phyloP scores from a whole-genome alignment of 64 coral and sea anemone species.

The Platygyra sinensis region DNA sequence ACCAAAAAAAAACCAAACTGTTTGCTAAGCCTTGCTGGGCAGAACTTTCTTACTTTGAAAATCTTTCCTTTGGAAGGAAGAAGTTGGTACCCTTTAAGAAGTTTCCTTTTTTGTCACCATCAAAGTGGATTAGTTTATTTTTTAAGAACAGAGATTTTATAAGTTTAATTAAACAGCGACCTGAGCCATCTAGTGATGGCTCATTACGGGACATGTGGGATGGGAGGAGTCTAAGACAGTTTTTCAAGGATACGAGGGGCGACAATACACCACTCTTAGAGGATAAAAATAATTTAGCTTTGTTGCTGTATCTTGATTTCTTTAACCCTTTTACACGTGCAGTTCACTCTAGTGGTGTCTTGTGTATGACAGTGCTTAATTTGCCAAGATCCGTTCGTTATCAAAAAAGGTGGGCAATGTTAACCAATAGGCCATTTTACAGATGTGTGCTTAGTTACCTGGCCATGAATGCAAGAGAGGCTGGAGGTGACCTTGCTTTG shows the following conservation, averaged over 20 bases:
- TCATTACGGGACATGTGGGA: conserved; percentile 13
- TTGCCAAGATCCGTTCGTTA: conserved; percentile 35
- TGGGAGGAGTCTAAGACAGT: background rate
- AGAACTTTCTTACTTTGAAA: background rate
- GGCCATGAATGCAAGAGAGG: too few species aligned
- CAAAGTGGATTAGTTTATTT: conserved; percentile 5
- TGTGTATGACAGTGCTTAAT: conserved; percentile 57
- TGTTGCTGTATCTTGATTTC: conserved; percentile 51
- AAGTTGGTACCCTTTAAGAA: conserved; percentile 16
- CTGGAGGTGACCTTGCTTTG: too few species aligned
- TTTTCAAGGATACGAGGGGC: background rate
- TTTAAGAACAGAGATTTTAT: background rate
- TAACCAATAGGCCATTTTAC: too few species aligned
- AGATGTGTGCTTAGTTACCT: too few species aligned
- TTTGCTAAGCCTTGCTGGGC: background rate
- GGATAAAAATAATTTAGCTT: conserved; percentile 36
- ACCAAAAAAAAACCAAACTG: background rate
- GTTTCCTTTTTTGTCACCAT: conserved; percentile 17
- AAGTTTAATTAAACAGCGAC: background rate
- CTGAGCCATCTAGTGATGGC: conserved; percentile 7
- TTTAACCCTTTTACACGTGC: conserved; percentile 37
- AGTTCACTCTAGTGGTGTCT: conserved; percentile 43
- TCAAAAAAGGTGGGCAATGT: conserved; percentile 39
- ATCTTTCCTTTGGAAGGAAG: conserved; percentile 1
- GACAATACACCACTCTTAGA: background rate